A percentile compares a stretch with the other conserved stretches of the same genome.
phyloP scores from a whole-genome alignment of 2,888 invertebrate genomes.

The Choristoneura rosaceana region DNA sequence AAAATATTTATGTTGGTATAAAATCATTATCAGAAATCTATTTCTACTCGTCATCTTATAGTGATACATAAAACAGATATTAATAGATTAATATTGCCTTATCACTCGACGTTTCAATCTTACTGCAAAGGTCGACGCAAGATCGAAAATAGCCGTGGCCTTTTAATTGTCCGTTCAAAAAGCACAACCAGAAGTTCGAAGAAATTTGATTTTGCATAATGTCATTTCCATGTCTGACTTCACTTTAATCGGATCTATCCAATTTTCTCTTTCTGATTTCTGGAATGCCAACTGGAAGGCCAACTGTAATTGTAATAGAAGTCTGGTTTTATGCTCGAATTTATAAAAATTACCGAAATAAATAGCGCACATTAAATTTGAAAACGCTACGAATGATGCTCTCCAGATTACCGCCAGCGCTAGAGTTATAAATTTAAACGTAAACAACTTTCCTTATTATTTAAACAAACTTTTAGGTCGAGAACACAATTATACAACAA shows the following conservation, averaged over 20 bases:
- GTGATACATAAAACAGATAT: too few species aligned
- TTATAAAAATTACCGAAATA: conserved; percentile 49
- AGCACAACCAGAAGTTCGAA: conserved; percentile 1
- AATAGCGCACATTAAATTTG: conserved; percentile 55
- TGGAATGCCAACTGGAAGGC: not conserved
- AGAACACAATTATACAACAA: conserved; percentile 36
- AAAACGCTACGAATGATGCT: conserved; percentile 58
- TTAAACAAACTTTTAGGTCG: conserved; percentile 44
- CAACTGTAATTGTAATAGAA: not conserved
- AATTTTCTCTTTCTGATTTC: not conserved
- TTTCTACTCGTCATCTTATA: not conserved
- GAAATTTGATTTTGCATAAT: conserved; percentile 4
- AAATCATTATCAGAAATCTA: too few species aligned
- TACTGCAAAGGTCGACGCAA: not conserved
- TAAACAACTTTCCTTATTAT: conserved; percentile 59
- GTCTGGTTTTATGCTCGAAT: conserved; percentile 35
- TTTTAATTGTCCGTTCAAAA: not conserved
- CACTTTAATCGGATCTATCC: not conserved
- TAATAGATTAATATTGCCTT: too few species aligned
- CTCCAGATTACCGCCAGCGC: conserved; percentile 60
- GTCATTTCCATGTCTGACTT: conserved; percentile 1
- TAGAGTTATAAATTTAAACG: conserved; percentile 57
- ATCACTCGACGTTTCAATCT: not conserved
- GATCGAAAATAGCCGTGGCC: not conserved
- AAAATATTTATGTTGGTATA: too few species aligned